Percentiles rank a stretch among this genome's conserved stretches.
Conservation (phyloP, 2,888 invertebrate genomes). For the Octonoba sinensis region DNA sequence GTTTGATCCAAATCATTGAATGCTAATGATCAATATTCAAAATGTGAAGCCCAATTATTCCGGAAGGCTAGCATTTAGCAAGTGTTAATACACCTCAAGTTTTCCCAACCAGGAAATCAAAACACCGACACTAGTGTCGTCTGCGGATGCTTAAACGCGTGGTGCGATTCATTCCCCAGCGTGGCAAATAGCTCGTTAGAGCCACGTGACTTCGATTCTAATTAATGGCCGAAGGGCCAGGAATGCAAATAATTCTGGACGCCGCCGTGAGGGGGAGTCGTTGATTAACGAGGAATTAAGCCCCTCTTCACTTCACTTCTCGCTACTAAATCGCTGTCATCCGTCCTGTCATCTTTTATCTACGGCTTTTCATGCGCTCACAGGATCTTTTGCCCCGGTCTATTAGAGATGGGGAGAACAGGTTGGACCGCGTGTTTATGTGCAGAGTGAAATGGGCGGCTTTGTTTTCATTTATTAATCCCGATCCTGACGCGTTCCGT, state of each 20-base stretch:
- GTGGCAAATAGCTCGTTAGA: conserved; percentile 44
- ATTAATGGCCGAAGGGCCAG: conserved; percentile 62
- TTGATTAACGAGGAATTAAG: conserved; percentile 64
- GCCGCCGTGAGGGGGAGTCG: conserved; percentile 43
- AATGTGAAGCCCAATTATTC: too few relatives aligned
- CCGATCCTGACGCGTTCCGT: too few relatives aligned
- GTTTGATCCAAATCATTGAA: too few relatives aligned
- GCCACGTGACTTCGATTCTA: conserved; percentile 60
- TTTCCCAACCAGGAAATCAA: too few relatives aligned
- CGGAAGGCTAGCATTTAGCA: too few relatives aligned
- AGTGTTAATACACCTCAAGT: too few relatives aligned
- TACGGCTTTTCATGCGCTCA: conserved; percentile 29
- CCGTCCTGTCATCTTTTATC: conserved; percentile 61
- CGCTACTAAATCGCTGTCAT: conserved; percentile 56
- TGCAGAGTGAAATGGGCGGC: too few relatives aligned
- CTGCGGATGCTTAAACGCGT: conserved; percentile 7
- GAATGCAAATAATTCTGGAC: conserved; percentile 63
- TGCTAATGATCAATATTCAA: too few relatives aligned
- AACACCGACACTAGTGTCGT: too few relatives aligned
- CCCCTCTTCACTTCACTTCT: conserved; percentile 61
- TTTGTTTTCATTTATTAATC: too few relatives aligned
- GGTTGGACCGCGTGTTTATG: too few relatives aligned
- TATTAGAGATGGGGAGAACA: not conserved
- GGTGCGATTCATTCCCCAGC: conserved; percentile 6
- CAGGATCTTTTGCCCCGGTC: not conserved